Evolutionary conservation across 2,113 vertebrate genomes (phyloP), one percentile per base, ranked within the genome.

Genomic region (Sphyrna mokarran): DNA sequence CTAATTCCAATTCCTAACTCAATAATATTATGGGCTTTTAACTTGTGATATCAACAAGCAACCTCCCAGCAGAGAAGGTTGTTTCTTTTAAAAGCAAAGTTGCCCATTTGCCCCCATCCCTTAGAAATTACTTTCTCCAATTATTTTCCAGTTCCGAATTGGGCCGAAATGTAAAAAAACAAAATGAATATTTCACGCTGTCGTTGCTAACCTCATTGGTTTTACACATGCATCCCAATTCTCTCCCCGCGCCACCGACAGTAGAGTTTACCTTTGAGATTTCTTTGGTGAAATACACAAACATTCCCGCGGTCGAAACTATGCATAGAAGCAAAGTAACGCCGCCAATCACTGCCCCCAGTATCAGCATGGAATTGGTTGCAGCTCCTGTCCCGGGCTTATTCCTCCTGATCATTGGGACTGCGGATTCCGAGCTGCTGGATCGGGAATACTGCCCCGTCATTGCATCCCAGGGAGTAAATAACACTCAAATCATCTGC

Each of bases 211-310:
- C 2, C 93, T 11, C 37, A 72, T 29, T 95, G 23, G 3, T 33
- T 95, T 43, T 29, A 23, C 93, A 43, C 1, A 70, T 94, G 23
- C 7, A 14, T 43, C 18, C 37, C 16, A n/a, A 2, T 1, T 23
- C 37, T 16, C 91, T 33, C 68, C 13, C 23, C 43, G 23, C 20
- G 16, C 43, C 7, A 40, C 66, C 18, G 66, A 58, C 1, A 13
- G 68, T 37, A 95, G 89, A 26, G 4, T 72, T 70, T 95, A 95
- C 94, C 94, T 72, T 72, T 3, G 94, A 48, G 69, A 95, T 95
- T 54, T 95, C 94, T 54, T 11, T 48, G 54, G 94, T 95, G 94
- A 95, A 95, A 48, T 95, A 33, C 5, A 95, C 40, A 54, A 43
- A 72, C 40, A 95, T 22, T 72, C 94, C 94, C 20, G 69, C 94